Base-by-base conservation (phyloP, 2,113 vertebrate species). In the Hiodon tergisus region DNA sequence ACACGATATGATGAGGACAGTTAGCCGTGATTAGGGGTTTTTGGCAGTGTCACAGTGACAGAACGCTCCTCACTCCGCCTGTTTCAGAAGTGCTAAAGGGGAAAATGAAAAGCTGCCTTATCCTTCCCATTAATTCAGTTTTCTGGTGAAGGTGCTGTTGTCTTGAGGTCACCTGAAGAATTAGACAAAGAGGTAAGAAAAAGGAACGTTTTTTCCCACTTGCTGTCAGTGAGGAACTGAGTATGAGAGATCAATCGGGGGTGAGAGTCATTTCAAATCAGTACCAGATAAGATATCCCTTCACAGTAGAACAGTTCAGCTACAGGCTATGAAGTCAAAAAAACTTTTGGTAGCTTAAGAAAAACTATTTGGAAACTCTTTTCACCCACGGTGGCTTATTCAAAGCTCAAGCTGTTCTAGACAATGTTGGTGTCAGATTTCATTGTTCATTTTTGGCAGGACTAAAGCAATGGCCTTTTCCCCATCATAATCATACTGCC, bases 401-500 rank as follows among this genome's bases (percentile, higher is more conserved):
- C 67, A 54, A 3, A 16, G 67, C 13, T 16, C 4, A 6, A 11
- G 60, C 31, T 58, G 57, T 71, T 72, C 16, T 54, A 61, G 76
- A 52, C 67, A 74, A 70, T 67, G 67, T 58, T 58, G 53, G 54
- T 67, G 54, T 72, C 77, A 52, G 67, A 67, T 31, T 16, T 51
- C 74, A 17, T 65, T 52, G 14, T 11, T 16, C 14, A 31, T 31
- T 63, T 13, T 8, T 46, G 69, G 54, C 46, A 69, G 66, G 14
- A 66, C 65, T 73, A 55, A 17, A 74, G 50, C 6, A 10, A 73
- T 77, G 69, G 46, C 58, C 53, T 58, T 71, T 68, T 17, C 68
- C 55, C 50, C 53, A 65, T 72, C 75, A n/a, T 72, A 65, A 53
- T 16, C 3, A 8, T 74, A 74, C 83, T 78, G 2, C 80, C 61